Base-by-base conservation (phyloP, 2,797 vertebrate species). In the Sebastes wilsoni region DNA sequence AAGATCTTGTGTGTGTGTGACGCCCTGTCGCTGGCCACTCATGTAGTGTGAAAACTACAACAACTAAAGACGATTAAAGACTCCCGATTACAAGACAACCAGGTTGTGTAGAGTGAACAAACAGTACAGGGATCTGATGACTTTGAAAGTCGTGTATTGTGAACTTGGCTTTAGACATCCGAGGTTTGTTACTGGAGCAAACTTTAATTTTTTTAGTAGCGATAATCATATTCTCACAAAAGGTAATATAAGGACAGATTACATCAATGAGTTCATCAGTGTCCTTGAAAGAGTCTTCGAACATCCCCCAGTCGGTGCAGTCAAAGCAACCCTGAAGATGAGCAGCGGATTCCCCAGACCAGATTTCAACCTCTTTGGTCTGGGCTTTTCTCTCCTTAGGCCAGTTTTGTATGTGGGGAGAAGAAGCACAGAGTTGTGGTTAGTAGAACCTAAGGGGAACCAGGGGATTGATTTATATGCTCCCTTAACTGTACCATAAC, bases 61-160 rank as follows among this genome's bases (percentile, higher is more conserved):
- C n/a, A n/a, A n/a, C n/a, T n/a, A n/a, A n/a, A n/a, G n/a, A n/a
- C n/a, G n/a, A 49, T 49, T 49, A 20, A 20, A 49, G 46, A 49
- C 46, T 49, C 46, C 18, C 46, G 18, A 20, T 49, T 49, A 49
- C 46, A 49, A 20, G 46, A 49, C 46, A 49, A 49, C 7, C 46
- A 20, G 0, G 46, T 20, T 49, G 46, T 49, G 46, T 20, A 49
- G 46, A 0, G 46, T 49, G 8, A 49, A 49, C 46, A 20, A 49
- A 49, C 46, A 49, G 0, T 49, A 20, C 46, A 0, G 46, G 0
- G 18, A 49, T 49, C 46, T 49, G 46, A n/a, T n/a, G n/a, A n/a
- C n/a, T n/a, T n/a, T n/a, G n/a, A n/a, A n/a, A n/a, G n/a, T 52
- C 0, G 46, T 52, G 46, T n/a, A 52, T 18, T 52, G 46, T 52